A percentile compares a stretch with the other conserved stretches of the same genome.
Conservation (phyloP, 1,140 invertebrate species). For the Drosophila ogumai region DNA sequence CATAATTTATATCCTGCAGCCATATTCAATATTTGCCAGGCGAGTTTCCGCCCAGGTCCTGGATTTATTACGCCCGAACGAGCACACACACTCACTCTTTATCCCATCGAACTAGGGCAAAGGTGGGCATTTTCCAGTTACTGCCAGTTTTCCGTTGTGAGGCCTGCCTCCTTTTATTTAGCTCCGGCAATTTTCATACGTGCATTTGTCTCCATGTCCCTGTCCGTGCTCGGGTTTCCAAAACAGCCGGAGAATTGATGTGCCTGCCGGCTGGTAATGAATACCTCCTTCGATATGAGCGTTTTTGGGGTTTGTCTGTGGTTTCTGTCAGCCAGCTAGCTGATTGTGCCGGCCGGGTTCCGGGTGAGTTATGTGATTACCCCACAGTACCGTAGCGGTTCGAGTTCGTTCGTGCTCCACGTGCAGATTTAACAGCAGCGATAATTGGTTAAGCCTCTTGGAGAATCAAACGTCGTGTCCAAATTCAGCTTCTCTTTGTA, state of each 20-base stretch:
- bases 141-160: not conserved
- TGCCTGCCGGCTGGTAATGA: slow-evolving; percentile 69
- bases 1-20: slow-evolving; percentile 80
- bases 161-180: slow-evolving; percentile 61
- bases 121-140: slow-evolving; percentile 42
- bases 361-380: slow-evolving; percentile 28
- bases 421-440: slow-evolving; percentile 19
- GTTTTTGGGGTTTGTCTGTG: slow-evolving; percentile 33
- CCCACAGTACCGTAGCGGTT: not conserved
- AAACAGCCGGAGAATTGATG: slow-evolving; percentile 72
- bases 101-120: slow-evolving; percentile 11
- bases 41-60: slow-evolving; percentile 41
- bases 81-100: slow-evolving; percentile 16
- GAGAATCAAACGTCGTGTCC: slow-evolving; percentile 1
- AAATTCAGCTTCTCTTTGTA: not conserved
- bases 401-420: slow-evolving; percentile 5
- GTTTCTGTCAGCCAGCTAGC: slow-evolving; percentile 12
- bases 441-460: slow-evolving; percentile 32
- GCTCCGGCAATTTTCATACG: slow-evolving; percentile 72
- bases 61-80: slow-evolving; percentile 58
- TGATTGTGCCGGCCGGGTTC: slow-evolving; percentile 10
- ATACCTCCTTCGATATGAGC: slow-evolving; percentile 65
- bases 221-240: slow-evolving; percentile 46
- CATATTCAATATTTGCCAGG: slow-evolving; percentile 81
- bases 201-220: slow-evolving; percentile 63